Conservation (phyloP, 2,888 invertebrate species). For the Tetragnatha montana region DNA sequence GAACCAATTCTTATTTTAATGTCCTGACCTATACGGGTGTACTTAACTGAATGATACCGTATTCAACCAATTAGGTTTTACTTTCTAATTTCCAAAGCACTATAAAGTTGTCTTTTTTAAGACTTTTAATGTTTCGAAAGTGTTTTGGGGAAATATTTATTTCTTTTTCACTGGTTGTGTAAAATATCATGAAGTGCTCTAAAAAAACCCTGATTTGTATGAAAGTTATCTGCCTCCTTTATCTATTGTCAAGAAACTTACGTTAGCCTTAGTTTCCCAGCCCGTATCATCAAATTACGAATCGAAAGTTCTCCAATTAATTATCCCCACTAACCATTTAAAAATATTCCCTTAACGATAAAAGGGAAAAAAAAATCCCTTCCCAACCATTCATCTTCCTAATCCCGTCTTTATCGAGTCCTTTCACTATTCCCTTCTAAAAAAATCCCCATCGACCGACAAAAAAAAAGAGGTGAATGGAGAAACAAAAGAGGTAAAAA, state of each 20-base stretch:
- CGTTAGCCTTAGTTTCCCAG: neutral
- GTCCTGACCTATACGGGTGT: too few relatives aligned
- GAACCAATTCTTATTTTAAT: too few relatives aligned
- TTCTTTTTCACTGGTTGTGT: too few relatives aligned
- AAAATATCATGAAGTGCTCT: too few relatives aligned
- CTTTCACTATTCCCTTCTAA: slow-evolving; percentile 10
- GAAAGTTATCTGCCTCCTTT: neutral
- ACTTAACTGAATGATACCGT: too few relatives aligned
- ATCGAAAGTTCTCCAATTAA: neutral
- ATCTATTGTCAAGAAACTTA: neutral
- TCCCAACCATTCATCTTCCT: slow-evolving; percentile 21
- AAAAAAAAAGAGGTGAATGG: neutral
- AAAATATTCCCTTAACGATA: neutral
- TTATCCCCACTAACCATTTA: neutral
- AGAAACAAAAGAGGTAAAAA: neutral
- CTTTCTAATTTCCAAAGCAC: too few relatives aligned
- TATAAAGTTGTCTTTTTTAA: too few relatives aligned
- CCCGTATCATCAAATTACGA: neutral
- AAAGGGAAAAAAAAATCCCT: neutral
- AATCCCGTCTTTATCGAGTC: slow-evolving; percentile 32
- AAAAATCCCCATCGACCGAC: slow-evolving; percentile 15
- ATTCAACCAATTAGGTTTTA: too few relatives aligned
- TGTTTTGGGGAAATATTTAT: too few relatives aligned
- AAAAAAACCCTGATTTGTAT: too few relatives aligned
- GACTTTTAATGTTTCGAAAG: too few relatives aligned